Percentiles rank a stretch among this genome's conserved stretches.
These are phyloP conservation scores for Pterostichus niger DNA, from an alignment of 2,888 invertebrate genomes.

Conservation along the genomic window DNA sequence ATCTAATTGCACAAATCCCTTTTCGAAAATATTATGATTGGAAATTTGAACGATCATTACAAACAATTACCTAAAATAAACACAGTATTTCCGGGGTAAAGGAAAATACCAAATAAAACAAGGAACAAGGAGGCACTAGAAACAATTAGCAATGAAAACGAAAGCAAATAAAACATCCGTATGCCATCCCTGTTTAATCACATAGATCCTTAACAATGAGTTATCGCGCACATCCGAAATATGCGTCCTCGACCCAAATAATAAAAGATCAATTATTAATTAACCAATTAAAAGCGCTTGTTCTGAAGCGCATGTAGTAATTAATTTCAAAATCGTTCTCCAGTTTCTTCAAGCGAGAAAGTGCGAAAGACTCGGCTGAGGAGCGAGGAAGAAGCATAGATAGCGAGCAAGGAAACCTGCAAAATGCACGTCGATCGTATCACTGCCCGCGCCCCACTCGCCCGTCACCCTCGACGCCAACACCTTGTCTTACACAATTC, in stretches of 20 bases:
- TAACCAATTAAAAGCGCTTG: slow-evolving; percentile 64
- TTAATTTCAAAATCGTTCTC: slow-evolving; percentile 65
- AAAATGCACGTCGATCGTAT: slow-evolving; percentile 57
- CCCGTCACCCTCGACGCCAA: neutral
- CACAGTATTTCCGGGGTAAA: slow-evolving; percentile 9
- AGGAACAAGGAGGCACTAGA: slow-evolving; percentile 32
- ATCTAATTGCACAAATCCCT: no score
- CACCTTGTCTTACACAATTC: slow-evolving; percentile 62
- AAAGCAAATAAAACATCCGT: slow-evolving; percentile 27
- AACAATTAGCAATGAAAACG: slow-evolving; percentile 33
- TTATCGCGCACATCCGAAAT: slow-evolving; percentile 53
- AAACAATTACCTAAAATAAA: slow-evolving; percentile 36
- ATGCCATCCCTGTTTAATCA: slow-evolving; percentile 42
- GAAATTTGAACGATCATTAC: neutral
- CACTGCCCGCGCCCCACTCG: slow-evolving; percentile 5
- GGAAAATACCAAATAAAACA: slow-evolving; percentile 14
- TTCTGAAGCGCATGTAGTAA: slow-evolving; percentile 64
- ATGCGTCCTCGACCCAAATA: slow-evolving; percentile 64
- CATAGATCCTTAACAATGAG: slow-evolving; percentile 53
- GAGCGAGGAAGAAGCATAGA: slow-evolving; percentile 24
- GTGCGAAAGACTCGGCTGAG: slow-evolving; percentile 38
- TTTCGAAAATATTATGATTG: no score
- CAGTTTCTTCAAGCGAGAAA: slow-evolving; percentile 60
- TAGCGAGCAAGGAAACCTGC: slow-evolving; percentile 29
- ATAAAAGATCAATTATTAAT: slow-evolving; percentile 67